A percentile compares a stretch with the other conserved stretches of the same genome.
Conservation (phyloP, 2,797 vertebrate species). For the Dendrocincla fuliginosa region DNA sequence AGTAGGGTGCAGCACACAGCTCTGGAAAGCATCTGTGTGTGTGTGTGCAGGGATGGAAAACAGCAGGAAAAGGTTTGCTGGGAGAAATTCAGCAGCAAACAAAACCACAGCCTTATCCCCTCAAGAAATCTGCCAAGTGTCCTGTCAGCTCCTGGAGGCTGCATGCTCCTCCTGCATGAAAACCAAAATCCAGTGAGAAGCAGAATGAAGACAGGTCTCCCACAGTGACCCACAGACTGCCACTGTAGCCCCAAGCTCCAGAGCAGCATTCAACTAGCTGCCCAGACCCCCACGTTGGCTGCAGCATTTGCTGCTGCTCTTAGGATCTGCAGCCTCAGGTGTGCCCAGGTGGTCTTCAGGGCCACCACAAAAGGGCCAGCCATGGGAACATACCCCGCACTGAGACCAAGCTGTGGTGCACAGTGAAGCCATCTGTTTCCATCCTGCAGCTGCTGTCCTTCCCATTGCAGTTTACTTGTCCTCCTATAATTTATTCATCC, state of each 20-base stretch:
- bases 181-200: neutral
- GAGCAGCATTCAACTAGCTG: neutral
- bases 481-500: constrained; percentile 70
- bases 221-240: neutral
- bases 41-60: neutral
- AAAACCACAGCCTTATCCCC: neutral
- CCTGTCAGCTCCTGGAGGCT: neutral
- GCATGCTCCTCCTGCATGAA: neutral
- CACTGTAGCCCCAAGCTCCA: neutral
- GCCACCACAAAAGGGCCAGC: neutral
- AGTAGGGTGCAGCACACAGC: neutral
- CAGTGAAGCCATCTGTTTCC: constrained; percentile 12
- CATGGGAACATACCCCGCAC: neutral
- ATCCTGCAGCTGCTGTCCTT: constrained; percentile 58
- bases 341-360: neutral
- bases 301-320: neutral
- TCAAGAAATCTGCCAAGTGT: neutral
- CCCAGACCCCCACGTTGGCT: rapidly evolving
- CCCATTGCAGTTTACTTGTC: constrained; percentile 33
- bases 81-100: neutral
- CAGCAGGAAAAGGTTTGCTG: neutral
- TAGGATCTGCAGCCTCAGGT: neutral
- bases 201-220: neutral
- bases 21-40: neutral
- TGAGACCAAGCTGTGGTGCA: neutral